Evolutionary conservation across 1,140 invertebrate species (phyloP).

Genomic region (Eriocheir sinensis): DNA sequence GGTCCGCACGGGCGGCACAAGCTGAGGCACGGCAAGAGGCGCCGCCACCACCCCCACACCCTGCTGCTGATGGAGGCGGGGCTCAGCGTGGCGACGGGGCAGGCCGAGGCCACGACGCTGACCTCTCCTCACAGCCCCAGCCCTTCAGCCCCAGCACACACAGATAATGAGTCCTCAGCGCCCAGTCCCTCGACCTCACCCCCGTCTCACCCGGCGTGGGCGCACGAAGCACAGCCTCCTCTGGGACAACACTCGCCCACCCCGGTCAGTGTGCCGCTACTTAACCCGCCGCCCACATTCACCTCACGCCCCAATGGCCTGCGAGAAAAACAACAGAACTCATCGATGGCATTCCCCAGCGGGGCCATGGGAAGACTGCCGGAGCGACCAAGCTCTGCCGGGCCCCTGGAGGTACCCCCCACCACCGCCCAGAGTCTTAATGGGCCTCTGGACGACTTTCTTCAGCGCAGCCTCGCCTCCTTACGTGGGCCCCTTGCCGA

Average conservation of each 20-base stretch:
- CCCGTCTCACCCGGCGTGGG: neutral
- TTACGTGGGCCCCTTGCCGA: neutral
- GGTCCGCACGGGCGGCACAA: conserved; percentile 41
- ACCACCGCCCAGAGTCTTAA: neutral
- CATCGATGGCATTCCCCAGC: neutral
- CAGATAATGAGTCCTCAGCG: no score
- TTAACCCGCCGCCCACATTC: conserved; percentile 35
- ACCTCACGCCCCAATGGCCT: neutral
- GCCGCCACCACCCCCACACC: conserved; percentile 26
- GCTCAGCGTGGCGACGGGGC: neutral
- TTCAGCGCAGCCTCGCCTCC: neutral
- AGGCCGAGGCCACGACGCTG: neutral
- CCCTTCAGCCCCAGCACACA: neutral
- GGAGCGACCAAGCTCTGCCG: neutral
- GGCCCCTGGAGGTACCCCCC: neutral
- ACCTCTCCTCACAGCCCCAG: neutral
- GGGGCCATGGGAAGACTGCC: neutral
- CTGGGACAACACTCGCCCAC: neutral
- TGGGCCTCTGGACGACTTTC: neutral
- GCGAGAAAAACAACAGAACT: conserved; percentile 53
- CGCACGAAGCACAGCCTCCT: no score
- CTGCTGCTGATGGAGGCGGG: conserved; percentile 37
- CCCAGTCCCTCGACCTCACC: neutral
- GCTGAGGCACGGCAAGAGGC: conserved; percentile 45
- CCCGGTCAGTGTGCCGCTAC: neutral